phyloP scores from a whole-genome alignment of 1,140 invertebrate genomes.

The Pseudomyrmex concolor region DNA sequence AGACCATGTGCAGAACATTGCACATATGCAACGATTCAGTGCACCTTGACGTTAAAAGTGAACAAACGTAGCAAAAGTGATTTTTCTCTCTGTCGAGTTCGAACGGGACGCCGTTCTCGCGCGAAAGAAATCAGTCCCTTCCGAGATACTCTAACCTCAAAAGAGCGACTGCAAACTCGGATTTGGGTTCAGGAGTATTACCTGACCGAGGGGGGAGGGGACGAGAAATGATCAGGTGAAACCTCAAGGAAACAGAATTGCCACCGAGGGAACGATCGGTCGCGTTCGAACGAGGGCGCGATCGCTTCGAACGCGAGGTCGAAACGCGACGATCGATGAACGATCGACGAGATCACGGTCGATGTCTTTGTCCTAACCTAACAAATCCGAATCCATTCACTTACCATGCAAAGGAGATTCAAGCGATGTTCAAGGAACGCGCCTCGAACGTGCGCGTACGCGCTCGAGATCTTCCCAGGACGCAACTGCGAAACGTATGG shows the following conservation, averaged over 20 bases:
- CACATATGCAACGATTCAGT: no score
- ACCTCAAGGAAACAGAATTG: background rate
- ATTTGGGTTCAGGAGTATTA: background rate
- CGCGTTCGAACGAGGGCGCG: background rate
- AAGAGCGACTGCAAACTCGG: background rate
- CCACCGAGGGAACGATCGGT: background rate
- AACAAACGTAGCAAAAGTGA: background rate
- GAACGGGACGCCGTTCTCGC: background rate
- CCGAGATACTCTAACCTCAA: constrained; percentile 13
- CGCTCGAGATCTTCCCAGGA: background rate
- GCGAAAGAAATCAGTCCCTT: no score
- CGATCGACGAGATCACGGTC: background rate
- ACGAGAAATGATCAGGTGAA: background rate
- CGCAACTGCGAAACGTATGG: background rate
- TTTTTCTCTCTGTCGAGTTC: background rate
- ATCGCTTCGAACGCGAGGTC: background rate
- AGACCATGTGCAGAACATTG: no score
- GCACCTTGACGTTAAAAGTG: background rate
- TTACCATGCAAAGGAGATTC: constrained; percentile 42
- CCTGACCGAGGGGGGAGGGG: background rate
- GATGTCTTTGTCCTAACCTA: constrained; percentile 21
- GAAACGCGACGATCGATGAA: background rate
- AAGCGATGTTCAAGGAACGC: background rate
- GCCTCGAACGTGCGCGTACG: background rate
- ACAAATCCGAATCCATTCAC: background rate